These are phyloP conservation scores for Holothuria glaberrima DNA, from an alignment of 35 echinoderm and acorn worm genomes.

Conservation along the genomic window DNA sequence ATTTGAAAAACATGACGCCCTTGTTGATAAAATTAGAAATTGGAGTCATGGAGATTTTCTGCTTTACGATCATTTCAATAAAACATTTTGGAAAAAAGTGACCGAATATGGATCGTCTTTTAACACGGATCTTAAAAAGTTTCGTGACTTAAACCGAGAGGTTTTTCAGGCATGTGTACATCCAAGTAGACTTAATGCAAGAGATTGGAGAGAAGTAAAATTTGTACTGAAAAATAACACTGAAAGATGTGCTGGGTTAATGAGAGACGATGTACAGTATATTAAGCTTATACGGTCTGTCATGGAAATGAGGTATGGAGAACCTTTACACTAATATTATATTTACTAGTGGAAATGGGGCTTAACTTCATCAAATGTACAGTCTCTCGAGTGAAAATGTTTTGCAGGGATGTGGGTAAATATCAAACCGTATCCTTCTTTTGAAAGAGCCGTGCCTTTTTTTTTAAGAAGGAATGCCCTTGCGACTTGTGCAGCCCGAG, in stretches of 20 bases:
- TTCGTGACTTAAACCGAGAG: not conserved
- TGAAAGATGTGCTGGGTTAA: conserved; percentile 1
- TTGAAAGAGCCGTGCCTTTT: too few relatives aligned
- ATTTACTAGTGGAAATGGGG: too few relatives aligned
- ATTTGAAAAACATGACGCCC: conserved; percentile 6
- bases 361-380: too few relatives aligned
- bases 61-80: conserved; percentile 64
- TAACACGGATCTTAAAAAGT: not conserved
- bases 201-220: not conserved
- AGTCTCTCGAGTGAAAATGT: too few relatives aligned
- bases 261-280: not conserved
- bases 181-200: not conserved
- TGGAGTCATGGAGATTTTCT: conserved; percentile 64
- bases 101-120: conserved; percentile 33
- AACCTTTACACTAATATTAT: not conserved
- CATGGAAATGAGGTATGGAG: not conserved
- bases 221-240: not conserved
- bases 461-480: too few relatives aligned
- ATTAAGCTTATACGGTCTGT: not conserved
- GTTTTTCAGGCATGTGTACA: not conserved
- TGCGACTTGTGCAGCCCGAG: too few relatives aligned
- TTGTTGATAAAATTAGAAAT: conserved; percentile 14
- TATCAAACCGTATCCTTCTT: too few relatives aligned
- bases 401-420: too few relatives aligned
- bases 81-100: conserved; percentile 69